Percentiles rank a stretch among this genome's conserved stretches.
Conservation (phyloP, 2,888 invertebrate species). For the Lacanobia wlatinum region DNA sequence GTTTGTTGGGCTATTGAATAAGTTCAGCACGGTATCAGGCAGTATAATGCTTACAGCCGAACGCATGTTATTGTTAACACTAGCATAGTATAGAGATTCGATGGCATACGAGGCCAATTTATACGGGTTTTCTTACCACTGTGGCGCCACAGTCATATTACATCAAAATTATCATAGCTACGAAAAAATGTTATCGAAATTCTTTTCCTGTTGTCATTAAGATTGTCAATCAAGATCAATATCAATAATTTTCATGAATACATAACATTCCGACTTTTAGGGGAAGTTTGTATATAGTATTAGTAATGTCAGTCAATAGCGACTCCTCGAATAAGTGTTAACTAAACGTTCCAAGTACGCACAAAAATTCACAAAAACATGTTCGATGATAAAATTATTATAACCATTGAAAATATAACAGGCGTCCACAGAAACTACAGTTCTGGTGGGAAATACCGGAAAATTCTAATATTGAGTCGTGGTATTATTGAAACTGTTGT, state of each 20-base stretch:
- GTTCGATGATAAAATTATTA: conserved; percentile 13
- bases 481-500: not conserved
- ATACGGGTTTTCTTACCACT: no score
- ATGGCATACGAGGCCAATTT: no score
- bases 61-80: no score
- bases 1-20: no score
- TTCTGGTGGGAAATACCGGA: conserved; percentile 5
- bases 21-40: no score
- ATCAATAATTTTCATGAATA: not conserved
- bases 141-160: not conserved
- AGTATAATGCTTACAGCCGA: no score
- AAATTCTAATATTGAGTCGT: conserved; percentile 19
- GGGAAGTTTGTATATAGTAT: not conserved
- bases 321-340: not conserved
- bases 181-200: not conserved
- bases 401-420: conserved; percentile 19
- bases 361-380: not conserved
- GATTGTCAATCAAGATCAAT: not conserved
- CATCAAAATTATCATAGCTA: not conserved
- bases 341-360: not conserved
- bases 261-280: no score
- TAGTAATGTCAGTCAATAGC: not conserved
- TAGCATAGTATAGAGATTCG: no score
- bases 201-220: not conserved
- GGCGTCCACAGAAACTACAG: conserved; percentile 26